These are phyloP conservation scores for Drosophila kurseongensis DNA, from an alignment of 1,140 invertebrate species.

Conservation along the genomic window DNA sequence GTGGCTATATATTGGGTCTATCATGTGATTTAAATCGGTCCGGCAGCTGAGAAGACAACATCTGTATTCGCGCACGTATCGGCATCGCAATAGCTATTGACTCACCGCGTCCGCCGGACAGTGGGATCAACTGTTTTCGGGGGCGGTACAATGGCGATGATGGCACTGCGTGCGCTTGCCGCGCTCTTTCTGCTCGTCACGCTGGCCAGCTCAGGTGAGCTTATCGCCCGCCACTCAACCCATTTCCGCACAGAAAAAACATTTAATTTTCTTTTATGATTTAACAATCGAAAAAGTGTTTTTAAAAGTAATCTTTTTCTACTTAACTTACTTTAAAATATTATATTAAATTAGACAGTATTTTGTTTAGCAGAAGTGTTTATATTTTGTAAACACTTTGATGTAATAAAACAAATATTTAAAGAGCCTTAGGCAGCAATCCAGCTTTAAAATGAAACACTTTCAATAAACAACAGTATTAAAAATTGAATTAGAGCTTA, in stretches of 20 bases:
- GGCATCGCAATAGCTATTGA: conserved; percentile 40
- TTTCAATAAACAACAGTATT: too few relatives aligned
- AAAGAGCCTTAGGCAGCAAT: too few relatives aligned
- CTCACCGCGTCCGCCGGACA: conserved; percentile 38
- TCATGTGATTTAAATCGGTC: conserved; percentile 51
- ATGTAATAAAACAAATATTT: too few relatives aligned
- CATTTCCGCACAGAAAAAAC: background rate
- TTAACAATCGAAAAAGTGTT: background rate
- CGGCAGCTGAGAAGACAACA: conserved; percentile 49
- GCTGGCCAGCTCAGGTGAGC: conserved; percentile 62
- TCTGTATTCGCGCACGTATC: conserved; percentile 32
- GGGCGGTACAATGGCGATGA: conserved; percentile 30
- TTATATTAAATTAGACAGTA: too few relatives aligned
- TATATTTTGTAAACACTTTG: too few relatives aligned
- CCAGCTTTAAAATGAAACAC: too few relatives aligned
- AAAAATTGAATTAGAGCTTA: too few relatives aligned
- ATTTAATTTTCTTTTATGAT: background rate
- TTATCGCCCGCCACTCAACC: conserved; percentile 9
- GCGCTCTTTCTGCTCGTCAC: conserved; percentile 59
- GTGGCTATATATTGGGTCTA: conserved; percentile 35
- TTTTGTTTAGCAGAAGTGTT: too few relatives aligned
- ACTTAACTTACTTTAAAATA: too few relatives aligned
- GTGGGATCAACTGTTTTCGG: conserved; percentile 47
- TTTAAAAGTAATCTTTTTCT: too few relatives aligned
- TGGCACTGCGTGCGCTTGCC: conserved; percentile 52